Evolutionary conservation across 2,113 vertebrate genomes (phyloP).

Genomic region (Bagarius yarrelli): DNA sequence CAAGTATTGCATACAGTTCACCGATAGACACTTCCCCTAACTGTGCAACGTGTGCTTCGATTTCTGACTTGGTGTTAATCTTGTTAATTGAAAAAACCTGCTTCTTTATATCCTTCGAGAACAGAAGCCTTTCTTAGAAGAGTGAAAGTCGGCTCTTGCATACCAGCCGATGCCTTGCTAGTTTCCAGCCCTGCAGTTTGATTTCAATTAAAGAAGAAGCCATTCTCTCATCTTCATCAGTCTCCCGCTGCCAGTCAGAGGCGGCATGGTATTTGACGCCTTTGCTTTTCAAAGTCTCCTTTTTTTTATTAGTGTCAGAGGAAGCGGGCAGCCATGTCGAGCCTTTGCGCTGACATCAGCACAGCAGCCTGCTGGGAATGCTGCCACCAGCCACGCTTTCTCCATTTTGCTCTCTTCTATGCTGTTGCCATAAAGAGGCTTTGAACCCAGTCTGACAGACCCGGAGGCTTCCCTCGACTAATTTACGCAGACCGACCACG

Average conservation of each 20-base stretch:
- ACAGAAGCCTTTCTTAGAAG: slow-evolving; percentile 7
- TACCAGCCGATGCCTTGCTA: slow-evolving; percentile 20
- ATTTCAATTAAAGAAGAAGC: slow-evolving; percentile 42
- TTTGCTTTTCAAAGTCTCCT: slow-evolving; percentile 21
- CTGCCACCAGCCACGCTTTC: slow-evolving; percentile 1
- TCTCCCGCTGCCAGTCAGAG: slow-evolving; percentile 35
- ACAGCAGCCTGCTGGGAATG: slow-evolving; percentile 19
- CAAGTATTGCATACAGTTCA: slow-evolving; percentile 1
- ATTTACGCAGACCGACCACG: slow-evolving; percentile 30
- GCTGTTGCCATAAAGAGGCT: slow-evolving; percentile 32
- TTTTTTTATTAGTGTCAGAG: slow-evolving; percentile 43
- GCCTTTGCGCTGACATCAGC: slow-evolving; percentile 38
- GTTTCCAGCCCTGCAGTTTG: slow-evolving; percentile 16
- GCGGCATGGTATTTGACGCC: slow-evolving; percentile 21
- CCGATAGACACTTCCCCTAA: neutral
- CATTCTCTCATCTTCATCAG: slow-evolving; percentile 24
- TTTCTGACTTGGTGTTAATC: slow-evolving; percentile 9
- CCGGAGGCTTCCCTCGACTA: slow-evolving; percentile 1
- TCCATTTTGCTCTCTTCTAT: slow-evolving; percentile 18
- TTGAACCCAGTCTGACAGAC: slow-evolving; percentile 40
- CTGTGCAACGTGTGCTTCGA: neutral
- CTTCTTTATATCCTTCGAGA: neutral
- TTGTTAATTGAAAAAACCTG: slow-evolving; percentile 15
- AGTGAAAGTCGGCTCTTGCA: neutral
- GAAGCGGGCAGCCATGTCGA: slow-evolving; percentile 28